A percentile compares a stretch with the other conserved stretches of the same genome.
phyloP scores from a whole-genome alignment of 2,888 invertebrate genomes.

The Tinea trinotella region DNA sequence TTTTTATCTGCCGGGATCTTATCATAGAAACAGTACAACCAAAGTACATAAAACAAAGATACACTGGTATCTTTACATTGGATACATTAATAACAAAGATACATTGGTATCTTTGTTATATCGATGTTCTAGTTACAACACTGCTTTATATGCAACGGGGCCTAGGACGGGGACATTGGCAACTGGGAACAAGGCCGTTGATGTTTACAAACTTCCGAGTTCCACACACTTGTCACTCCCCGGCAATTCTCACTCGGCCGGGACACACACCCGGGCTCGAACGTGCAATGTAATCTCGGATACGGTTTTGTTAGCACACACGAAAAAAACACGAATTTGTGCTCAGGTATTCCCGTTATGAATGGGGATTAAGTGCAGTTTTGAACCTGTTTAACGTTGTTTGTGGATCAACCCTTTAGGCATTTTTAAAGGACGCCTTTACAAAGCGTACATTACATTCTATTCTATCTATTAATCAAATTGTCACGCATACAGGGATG shows the following conservation, averaged over 20 bases:
- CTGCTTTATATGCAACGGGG: slow-evolving; percentile 22
- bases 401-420: no score
- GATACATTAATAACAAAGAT: no score
- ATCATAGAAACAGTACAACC: no score
- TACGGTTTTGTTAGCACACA: not conserved
- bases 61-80: no score
- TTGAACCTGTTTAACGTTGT: not conserved
- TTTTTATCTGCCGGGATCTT: no score
- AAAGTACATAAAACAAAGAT: no score
- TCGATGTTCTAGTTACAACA: no score
- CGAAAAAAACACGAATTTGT: not conserved
- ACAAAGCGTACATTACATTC: no score
- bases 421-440: no score
- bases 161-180: slow-evolving; percentile 33
- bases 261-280: slow-evolving; percentile 52
- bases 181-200: slow-evolving; percentile 60
- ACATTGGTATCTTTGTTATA: no score
- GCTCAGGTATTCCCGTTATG: not conserved
- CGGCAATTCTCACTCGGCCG: slow-evolving; percentile 27
- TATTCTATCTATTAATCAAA: no score
- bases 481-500: no score
- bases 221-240: slow-evolving; percentile 57
- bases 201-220: slow-evolving; percentile 69
- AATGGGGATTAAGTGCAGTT: not conserved
- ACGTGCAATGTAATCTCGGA: slow-evolving; percentile 26